Evolutionary conservation across 2,113 vertebrate species (phyloP).

Genomic region (Menidia beryllina): DNA sequence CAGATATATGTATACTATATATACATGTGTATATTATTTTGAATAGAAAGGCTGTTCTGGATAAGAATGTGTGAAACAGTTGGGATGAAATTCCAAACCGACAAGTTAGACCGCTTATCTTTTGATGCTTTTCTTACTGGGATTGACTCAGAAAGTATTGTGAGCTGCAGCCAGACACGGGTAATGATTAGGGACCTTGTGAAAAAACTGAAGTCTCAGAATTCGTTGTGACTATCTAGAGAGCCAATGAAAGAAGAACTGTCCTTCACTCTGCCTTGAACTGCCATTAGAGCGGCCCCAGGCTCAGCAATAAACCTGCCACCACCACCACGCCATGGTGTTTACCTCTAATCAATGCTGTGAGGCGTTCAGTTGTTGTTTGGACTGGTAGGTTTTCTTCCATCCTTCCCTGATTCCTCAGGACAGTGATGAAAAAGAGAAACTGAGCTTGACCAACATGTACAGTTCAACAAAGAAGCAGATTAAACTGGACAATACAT

Average conservation of each 20-base stretch:
- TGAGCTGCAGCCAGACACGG: background rate
- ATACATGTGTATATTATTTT: background rate
- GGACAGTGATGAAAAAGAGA: constrained; percentile 28
- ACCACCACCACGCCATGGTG: constrained; percentile 2
- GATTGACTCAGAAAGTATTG: background rate
- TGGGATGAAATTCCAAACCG: background rate
- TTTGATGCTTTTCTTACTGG: constrained; percentile 3
- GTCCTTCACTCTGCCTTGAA: background rate
- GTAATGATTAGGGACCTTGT: background rate
- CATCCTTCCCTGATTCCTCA: constrained; percentile 7
- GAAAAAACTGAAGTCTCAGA: background rate
- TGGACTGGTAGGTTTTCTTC: no score
- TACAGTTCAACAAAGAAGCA: background rate
- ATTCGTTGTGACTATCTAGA: background rate
- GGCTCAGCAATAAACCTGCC: constrained; percentile 32
- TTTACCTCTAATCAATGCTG: constrained; percentile 22
- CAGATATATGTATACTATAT: no score
- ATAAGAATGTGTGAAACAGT: background rate
- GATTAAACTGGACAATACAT: background rate
- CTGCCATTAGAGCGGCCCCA: constrained; percentile 14
- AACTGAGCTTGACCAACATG: background rate
- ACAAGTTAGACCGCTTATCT: background rate
- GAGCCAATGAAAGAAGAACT: constrained; percentile 1
- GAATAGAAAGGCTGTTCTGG: background rate
- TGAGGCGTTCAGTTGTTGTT: constrained; percentile 30